These are phyloP conservation scores for Ambastaia sidthimunki DNA, from an alignment of 2,797 vertebrate species.

Conservation along the genomic window DNA sequence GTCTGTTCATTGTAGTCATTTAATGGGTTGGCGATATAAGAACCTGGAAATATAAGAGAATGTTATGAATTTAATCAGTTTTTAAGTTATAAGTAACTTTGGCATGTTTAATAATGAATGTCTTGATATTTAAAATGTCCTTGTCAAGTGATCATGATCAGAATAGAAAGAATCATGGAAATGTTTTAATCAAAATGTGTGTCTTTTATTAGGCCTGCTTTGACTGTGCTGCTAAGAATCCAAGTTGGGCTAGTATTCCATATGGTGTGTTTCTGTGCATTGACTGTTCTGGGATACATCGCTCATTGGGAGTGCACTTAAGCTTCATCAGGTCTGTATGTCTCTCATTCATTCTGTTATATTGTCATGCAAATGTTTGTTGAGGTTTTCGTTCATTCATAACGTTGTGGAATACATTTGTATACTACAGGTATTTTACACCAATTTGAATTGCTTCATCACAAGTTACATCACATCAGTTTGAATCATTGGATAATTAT, in stretches of 20 bases:
- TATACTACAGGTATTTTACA: background rate
- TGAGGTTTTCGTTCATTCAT: no score
- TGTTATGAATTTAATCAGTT: no score
- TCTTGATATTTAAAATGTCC: no score
- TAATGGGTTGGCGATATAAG: no score
- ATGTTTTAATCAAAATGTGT: background rate
- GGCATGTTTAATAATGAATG: no score
- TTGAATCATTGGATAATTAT: background rate
- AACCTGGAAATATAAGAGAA: no score
- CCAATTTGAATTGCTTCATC: background rate
- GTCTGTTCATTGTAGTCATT: no score
- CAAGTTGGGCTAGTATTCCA: constrained; percentile 95
- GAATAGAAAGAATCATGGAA: no score
- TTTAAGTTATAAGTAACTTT: no score
- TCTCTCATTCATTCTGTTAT: background rate
- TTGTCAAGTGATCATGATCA: no score
- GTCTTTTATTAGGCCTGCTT: constrained; percentile 90
- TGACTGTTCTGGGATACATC: constrained; percentile 95
- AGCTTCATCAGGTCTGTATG: constrained; percentile 91
- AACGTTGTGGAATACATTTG: no score
- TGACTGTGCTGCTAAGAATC: constrained; percentile 96
- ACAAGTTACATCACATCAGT: no score
- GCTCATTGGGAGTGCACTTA: constrained; percentile 95
- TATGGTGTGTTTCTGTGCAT: constrained; percentile 97
- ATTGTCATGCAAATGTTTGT: background rate